phyloP scores from a whole-genome alignment of 1,140 invertebrate genomes.

The Plutomurus gul region DNA sequence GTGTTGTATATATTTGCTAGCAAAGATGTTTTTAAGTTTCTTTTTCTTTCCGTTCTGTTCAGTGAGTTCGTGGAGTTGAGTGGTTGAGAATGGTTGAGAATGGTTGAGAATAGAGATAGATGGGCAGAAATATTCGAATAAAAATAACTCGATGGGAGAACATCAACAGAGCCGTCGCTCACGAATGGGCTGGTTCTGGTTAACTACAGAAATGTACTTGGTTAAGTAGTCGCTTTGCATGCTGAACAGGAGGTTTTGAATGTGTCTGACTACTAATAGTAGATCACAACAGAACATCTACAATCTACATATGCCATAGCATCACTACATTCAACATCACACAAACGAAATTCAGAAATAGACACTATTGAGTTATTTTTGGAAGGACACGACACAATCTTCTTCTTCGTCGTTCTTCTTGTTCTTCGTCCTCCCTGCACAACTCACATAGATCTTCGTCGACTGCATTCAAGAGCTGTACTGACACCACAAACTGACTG shows the following conservation, averaged over 20 bases:
- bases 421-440: not conserved
- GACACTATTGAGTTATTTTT: slow-evolving; percentile 12
- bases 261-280: not conserved
- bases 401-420: slow-evolving; percentile 10
- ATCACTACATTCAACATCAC: slow-evolving; percentile 11
- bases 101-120: not conserved
- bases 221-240: too few relatives aligned
- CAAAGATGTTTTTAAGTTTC: not conserved
- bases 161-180: slow-evolving; percentile 21
- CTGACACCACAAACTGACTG: too few relatives aligned
- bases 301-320: slow-evolving; percentile 2
- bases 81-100: too few relatives aligned
- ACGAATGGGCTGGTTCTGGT: not conserved
- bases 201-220: not conserved
- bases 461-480: too few relatives aligned
- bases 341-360: slow-evolving; percentile 22
- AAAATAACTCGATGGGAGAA: slow-evolving; percentile 35
- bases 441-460: slow-evolving; percentile 13
- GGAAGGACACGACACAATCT: slow-evolving; percentile 17
- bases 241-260: too few relatives aligned
- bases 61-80: too few relatives aligned
- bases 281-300: not conserved
- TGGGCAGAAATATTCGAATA: slow-evolving; percentile 18
- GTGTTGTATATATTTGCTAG: not conserved
- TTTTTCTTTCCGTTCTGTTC: too few relatives aligned